A percentile compares a stretch with the other conserved stretches of the same genome.
phyloP scores from a whole-genome alignment of 2,113 vertebrate species.

The Macroglossus sobrinus region DNA sequence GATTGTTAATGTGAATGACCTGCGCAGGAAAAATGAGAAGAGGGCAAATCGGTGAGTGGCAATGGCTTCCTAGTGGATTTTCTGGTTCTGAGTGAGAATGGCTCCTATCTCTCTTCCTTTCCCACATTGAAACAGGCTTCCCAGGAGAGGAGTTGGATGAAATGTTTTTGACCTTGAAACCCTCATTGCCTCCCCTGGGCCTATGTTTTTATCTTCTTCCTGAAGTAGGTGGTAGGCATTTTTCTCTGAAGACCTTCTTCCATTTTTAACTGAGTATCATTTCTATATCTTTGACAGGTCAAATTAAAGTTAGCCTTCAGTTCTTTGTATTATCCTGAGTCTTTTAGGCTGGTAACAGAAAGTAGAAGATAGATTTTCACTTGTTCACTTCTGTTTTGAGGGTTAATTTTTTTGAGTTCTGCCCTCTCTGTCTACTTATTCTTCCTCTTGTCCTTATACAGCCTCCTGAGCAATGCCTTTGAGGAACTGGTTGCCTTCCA shows the following conservation, averaged over 20 bases:
- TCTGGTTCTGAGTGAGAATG: neutral
- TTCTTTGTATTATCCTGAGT: neutral
- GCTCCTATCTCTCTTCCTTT: neutral
- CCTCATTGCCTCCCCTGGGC: neutral
- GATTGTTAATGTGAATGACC: slow-evolving; percentile 95
- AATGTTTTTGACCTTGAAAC: neutral
- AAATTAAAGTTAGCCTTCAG: neutral
- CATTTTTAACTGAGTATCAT: neutral
- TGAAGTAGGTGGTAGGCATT: neutral
- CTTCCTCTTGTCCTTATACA: slow-evolving; percentile 64
- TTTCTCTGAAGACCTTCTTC: neutral
- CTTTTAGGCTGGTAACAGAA: neutral
- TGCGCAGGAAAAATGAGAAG: slow-evolving; percentile 92
- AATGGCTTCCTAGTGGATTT: neutral
- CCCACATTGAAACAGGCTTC: neutral
- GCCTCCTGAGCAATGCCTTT: slow-evolving; percentile 93
- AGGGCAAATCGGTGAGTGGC: slow-evolving; percentile 88
- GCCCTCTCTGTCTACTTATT: neutral
- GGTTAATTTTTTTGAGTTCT: neutral
- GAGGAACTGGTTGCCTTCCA: slow-evolving; percentile 95
- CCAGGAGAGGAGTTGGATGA: neutral
- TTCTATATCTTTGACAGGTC: neutral
- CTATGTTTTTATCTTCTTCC: neutral
- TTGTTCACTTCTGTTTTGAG: neutral
- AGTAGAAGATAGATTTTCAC: neutral